Conservation (phyloP, 2,888 invertebrate genomes). For the Drosophila mercatorum region DNA sequence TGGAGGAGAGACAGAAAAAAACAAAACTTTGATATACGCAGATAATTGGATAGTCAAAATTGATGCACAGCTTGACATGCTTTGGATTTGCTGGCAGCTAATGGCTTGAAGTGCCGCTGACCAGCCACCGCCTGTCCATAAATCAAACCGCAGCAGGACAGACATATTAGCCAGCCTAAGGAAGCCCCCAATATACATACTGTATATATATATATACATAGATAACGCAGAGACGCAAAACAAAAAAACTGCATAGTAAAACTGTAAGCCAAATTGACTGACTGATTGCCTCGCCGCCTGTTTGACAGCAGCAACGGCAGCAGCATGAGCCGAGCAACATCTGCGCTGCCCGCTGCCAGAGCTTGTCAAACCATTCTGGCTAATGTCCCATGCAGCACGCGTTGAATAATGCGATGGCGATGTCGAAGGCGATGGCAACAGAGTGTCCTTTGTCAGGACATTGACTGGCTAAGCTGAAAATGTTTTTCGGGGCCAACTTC, state of each 20-base stretch:
- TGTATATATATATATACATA: conserved; percentile 4
- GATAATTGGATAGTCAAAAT: conserved; percentile 61
- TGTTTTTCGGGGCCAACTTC: conserved; percentile 9
- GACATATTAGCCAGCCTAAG: conserved; percentile 57
- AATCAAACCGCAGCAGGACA: conserved; percentile 60
- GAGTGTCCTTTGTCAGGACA: conserved; percentile 5
- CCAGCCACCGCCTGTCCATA: conserved; percentile 49
- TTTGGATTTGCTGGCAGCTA: conserved; percentile 53
- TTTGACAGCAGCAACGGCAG: conserved; percentile 49
- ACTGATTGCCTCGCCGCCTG: conserved; percentile 60
- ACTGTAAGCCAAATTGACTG: conserved; percentile 72
- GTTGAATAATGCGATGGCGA: conserved; percentile 52
- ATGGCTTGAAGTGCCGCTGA: conserved; percentile 48
- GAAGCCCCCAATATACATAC: neutral
- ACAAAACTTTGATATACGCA: conserved; percentile 21
- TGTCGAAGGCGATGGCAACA: conserved; percentile 38
- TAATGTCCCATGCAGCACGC: conserved; percentile 46
- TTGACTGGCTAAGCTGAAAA: conserved; percentile 13
- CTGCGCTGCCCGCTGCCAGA: conserved; percentile 37
- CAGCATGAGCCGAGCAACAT: conserved; percentile 38
- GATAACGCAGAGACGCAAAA: conserved; percentile 9
- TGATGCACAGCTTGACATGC: conserved; percentile 58
- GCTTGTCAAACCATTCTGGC: conserved; percentile 18
- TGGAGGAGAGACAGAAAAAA: neutral
- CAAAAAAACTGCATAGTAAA: conserved; percentile 55